Conservation (phyloP, 2,797 vertebrate species). For the Sphaeramia orbicularis region DNA sequence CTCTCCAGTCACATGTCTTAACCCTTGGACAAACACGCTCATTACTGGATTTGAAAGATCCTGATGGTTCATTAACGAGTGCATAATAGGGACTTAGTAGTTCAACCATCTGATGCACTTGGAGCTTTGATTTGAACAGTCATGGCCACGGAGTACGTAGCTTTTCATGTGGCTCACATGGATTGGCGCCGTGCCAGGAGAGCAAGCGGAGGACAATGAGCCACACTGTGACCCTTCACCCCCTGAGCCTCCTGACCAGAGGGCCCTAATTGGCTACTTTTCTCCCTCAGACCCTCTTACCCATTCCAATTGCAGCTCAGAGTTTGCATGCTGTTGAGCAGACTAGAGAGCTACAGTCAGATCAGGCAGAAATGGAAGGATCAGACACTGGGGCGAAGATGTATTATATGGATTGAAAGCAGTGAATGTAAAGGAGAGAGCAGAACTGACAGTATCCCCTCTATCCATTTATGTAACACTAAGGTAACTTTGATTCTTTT, state of each 20-base stretch:
- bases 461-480: constrained; percentile 6
- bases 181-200: constrained; percentile 39
- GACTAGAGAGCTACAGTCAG: constrained; percentile 27
- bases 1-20: constrained; percentile 29
- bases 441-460: background rate
- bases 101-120: constrained; percentile 61
- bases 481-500: constrained; percentile 1
- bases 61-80: constrained; percentile 53
- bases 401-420: constrained; percentile 5
- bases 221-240: constrained; percentile 56
- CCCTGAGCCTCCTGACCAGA: constrained; percentile 45
- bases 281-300: constrained; percentile 37
- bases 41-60: constrained; percentile 56
- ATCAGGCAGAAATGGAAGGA: constrained; percentile 23
- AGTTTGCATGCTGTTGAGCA: constrained; percentile 57
- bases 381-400: constrained; percentile 29
- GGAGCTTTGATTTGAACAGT: constrained; percentile 46
- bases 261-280: constrained; percentile 62
- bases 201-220: constrained; percentile 38
- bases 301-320: constrained; percentile 60
- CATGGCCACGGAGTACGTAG: constrained; percentile 1
- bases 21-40: constrained; percentile 35
- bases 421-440: constrained; percentile 1
- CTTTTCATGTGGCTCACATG: constrained; percentile 25
- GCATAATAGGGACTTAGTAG: constrained; percentile 53